Evolutionary conservation across 2,888 invertebrate species (phyloP).

Genomic region (Chelonus formosanus): DNA sequence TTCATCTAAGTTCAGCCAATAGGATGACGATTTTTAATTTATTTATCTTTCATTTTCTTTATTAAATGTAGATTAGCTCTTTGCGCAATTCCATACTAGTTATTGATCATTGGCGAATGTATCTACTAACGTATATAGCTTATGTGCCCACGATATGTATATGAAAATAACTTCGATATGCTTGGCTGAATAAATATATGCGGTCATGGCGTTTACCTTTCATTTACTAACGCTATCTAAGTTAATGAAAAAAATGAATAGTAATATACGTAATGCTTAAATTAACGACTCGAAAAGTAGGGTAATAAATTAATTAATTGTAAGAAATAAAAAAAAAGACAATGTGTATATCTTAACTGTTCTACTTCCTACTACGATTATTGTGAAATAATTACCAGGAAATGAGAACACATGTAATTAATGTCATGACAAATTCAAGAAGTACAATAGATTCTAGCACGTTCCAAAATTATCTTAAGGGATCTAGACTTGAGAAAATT

Average conservation of each 20-base stretch:
- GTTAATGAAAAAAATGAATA: not conserved
- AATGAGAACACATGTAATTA: constrained; percentile 27
- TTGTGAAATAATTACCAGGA: constrained; percentile 17
- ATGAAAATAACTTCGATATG: constrained; percentile 15
- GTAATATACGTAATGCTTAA: not conserved
- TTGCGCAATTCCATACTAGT: constrained; percentile 15
- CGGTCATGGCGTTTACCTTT: constrained; percentile 6
- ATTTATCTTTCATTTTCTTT: too few species aligned
- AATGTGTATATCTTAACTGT: constrained; percentile 12
- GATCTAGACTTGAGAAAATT: too few species aligned
- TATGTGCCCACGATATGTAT: not conserved
- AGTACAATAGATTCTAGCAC: too few species aligned
- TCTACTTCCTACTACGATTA: constrained; percentile 19
- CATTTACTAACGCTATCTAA: not conserved
- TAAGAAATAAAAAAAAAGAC: not conserved
- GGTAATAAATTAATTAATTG: not conserved
- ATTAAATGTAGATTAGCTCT: not conserved
- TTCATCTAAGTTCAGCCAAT: too few species aligned
- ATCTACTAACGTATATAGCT: constrained; percentile 8
- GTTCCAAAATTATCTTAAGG: too few species aligned
- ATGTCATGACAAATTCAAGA: constrained; percentile 20
- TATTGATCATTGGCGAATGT: constrained; percentile 15
- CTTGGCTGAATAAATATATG: constrained; percentile 30
- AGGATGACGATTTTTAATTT: too few species aligned
- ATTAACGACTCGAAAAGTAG: not conserved